These are phyloP conservation scores for Microtus oregoni DNA, from an alignment of 2,113 vertebrate species.

Conservation along the genomic window DNA sequence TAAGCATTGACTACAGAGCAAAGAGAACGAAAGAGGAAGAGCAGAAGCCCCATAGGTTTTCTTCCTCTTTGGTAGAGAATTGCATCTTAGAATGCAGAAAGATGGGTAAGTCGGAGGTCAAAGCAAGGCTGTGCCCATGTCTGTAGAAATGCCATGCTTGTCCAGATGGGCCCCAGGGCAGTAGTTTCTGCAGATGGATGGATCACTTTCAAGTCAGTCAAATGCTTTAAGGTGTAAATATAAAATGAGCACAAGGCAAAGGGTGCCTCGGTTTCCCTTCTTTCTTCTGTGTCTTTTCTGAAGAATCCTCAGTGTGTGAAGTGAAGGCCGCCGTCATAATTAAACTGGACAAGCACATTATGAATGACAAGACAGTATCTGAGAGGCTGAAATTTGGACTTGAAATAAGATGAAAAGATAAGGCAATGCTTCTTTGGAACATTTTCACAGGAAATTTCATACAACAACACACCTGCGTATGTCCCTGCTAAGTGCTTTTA, in stretches of 20 bases:
- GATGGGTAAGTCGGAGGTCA: neutral
- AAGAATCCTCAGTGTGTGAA: neutral
- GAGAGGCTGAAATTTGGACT: slow-evolving; percentile 32
- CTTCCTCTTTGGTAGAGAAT: neutral
- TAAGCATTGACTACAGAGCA: neutral
- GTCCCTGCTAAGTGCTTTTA: neutral
- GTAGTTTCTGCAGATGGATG: neutral
- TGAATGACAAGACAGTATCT: neutral
- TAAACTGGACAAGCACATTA: neutral
- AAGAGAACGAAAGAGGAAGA: neutral
- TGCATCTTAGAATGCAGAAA: neutral
- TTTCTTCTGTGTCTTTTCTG: neutral
- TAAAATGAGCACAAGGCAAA: neutral
- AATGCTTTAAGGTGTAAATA: neutral
- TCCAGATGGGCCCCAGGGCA: neutral
- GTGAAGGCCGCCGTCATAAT: neutral
- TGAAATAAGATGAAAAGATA: neutral
- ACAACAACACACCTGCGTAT: neutral
- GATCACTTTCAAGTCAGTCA: neutral
- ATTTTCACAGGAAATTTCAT: neutral
- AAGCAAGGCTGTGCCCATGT: neutral
- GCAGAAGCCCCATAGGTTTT: neutral
- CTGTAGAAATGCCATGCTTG: neutral
- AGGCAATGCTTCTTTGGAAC: neutral
- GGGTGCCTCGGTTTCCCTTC: neutral